Conservation (phyloP, 2,113 vertebrate species). For the Tringa solitaria region DNA sequence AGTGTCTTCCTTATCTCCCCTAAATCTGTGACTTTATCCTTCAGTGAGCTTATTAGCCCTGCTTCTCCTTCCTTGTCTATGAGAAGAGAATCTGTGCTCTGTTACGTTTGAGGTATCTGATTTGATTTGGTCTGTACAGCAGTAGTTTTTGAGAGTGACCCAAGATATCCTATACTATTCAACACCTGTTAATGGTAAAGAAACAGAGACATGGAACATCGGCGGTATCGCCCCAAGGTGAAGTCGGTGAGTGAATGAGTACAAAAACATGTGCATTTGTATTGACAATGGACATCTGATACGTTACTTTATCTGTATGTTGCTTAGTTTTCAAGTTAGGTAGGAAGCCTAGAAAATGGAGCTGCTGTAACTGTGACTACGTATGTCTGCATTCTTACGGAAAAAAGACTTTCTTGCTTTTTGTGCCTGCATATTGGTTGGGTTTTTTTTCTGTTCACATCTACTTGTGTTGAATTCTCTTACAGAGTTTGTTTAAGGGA, state of each 20-base stretch:
- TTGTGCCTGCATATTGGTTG: not conserved
- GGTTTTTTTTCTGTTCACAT: not conserved
- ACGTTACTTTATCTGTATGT: not conserved
- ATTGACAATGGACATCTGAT: not conserved
- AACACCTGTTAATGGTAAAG: not conserved
- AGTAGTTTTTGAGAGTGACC: not conserved
- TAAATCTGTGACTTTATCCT: not conserved
- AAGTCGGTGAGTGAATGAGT: not conserved
- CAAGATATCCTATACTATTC: not conserved
- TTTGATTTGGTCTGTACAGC: not conserved
- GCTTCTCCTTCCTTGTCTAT: not conserved
- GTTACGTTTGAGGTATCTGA: not conserved
- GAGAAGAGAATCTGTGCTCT: not conserved
- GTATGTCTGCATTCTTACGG: not conserved
- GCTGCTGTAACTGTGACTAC: not conserved
- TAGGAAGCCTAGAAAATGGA: not conserved
- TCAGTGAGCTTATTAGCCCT: not conserved
- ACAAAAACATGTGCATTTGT: not conserved
- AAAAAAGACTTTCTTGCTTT: not conserved
- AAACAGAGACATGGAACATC: not conserved
- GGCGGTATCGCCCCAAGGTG: not conserved
- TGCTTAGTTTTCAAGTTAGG: not conserved
- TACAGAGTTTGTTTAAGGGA: not conserved
- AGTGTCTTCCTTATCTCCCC: not conserved
- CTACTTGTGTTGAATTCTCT: not conserved